phyloP scores from a whole-genome alignment of 2,888 invertebrate genomes.

The Ceraclea dissimilis region DNA sequence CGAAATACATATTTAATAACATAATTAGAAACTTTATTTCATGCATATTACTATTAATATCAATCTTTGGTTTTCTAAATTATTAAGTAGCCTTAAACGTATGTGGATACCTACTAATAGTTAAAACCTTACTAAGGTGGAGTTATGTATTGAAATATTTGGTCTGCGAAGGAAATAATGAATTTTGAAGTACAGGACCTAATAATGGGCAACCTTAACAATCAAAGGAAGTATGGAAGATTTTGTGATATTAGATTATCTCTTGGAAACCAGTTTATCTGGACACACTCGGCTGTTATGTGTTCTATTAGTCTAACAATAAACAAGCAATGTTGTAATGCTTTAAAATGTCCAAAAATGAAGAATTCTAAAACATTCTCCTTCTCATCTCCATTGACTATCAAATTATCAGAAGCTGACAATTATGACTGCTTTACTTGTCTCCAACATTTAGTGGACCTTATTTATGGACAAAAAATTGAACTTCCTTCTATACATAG shows the following conservation, averaged over 20 bases:
- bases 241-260: conserved; percentile 20
- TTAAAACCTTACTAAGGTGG: no score
- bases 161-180: neutral
- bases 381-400: conserved; percentile 18
- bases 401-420: conserved; percentile 17
- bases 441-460: conserved; percentile 13
- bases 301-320: conserved; percentile 21
- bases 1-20: no score
- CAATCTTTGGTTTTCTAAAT: no score
- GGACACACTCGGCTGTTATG: conserved; percentile 22
- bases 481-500: conserved; percentile 11
- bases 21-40: no score
- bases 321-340: conserved; percentile 17
- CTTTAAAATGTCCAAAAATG: conserved; percentile 14
- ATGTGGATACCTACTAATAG: no score
- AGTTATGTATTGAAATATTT: no score
- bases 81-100: no score
- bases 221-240: conserved; percentile 17
- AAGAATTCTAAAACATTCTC: conserved; percentile 17
- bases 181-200: neutral
- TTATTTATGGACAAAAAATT: conserved; percentile 15
- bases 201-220: conserved; percentile 7
- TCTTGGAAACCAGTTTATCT: conserved; percentile 18
- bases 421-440: conserved; percentile 23
- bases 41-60: no score